These are phyloP conservation scores for Gobiocypris rarus DNA, from an alignment of 2,113 vertebrate genomes.

Conservation along the genomic window DNA sequence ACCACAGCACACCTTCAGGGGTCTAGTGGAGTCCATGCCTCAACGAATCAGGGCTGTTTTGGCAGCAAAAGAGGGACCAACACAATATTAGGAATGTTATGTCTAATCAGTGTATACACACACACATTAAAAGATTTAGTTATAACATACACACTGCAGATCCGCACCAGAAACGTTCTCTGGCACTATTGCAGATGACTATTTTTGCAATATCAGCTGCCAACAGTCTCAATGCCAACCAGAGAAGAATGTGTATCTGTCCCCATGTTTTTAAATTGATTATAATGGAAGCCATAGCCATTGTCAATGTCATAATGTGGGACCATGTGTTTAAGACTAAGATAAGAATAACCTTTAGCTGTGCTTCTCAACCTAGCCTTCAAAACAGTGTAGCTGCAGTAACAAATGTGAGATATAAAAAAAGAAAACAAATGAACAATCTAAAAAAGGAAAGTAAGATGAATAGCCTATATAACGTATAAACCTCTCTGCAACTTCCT, in stretches of 20 bases:
- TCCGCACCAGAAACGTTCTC: not conserved
- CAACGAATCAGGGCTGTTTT: too few relatives aligned
- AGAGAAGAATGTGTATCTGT: not conserved
- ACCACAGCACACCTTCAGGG: too few relatives aligned
- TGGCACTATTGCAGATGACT: not conserved
- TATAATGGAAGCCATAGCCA: slow-evolving; percentile 3
- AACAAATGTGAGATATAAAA: not conserved
- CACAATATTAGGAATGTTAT: too few relatives aligned
- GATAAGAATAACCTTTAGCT: not conserved
- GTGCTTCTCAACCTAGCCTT: not conserved
- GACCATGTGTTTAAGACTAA: not conserved
- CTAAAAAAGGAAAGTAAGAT: not conserved
- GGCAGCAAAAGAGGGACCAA: too few relatives aligned
- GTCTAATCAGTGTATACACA: too few relatives aligned
- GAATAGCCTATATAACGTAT: not conserved
- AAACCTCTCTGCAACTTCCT: not conserved
- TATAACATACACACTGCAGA: not conserved
- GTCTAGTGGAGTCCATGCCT: too few relatives aligned
- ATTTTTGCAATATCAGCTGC: not conserved
- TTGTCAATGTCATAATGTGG: not conserved
- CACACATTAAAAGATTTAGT: not conserved
- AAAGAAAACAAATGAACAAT: not conserved
- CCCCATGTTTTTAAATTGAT: not conserved
- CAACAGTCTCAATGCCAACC: not conserved
- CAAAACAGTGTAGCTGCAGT: not conserved